Conservation (phyloP, 1,140 invertebrate genomes). For the Micrasema longulum region DNA sequence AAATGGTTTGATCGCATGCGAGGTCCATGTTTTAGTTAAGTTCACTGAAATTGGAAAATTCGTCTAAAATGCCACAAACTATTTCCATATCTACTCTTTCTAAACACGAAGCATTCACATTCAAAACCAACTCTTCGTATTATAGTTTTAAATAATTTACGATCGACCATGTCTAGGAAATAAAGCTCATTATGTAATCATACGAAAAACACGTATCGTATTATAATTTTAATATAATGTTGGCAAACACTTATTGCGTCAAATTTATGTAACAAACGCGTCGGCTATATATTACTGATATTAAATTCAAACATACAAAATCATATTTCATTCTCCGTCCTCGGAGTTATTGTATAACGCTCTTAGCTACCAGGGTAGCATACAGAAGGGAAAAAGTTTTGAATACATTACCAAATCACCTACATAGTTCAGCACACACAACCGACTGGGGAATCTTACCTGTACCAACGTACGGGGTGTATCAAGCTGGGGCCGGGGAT, state of each 20-base stretch:
- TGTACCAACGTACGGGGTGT: slow-evolving; percentile 27
- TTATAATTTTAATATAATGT: no score
- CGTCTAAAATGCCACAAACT: slow-evolving; percentile 8
- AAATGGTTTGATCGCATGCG: slow-evolving; percentile 42
- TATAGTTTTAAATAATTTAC: slow-evolving; percentile 9
- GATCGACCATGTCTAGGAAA: slow-evolving; percentile 8
- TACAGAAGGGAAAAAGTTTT: slow-evolving; percentile 50
- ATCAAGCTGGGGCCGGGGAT: slow-evolving; percentile 21
- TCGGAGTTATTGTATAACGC: slow-evolving; percentile 15
- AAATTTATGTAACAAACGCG: slow-evolving; percentile 2
- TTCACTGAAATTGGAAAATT: slow-evolving; percentile 26
- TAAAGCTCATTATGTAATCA: slow-evolving; percentile 4
- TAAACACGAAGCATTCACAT: slow-evolving; percentile 26
- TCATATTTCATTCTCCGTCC: slow-evolving; percentile 16
- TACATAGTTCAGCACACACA: slow-evolving; percentile 34
- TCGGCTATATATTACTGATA: slow-evolving; percentile 17
- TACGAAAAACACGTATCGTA: neutral
- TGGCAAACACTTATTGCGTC: neutral
- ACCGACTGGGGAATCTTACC: slow-evolving; percentile 40
- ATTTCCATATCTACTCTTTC: slow-evolving; percentile 14
- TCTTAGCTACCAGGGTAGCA: slow-evolving; percentile 37
- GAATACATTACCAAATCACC: slow-evolving; percentile 53
- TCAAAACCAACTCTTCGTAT: slow-evolving; percentile 10
- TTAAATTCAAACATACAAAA: slow-evolving; percentile 9
- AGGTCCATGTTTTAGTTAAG: slow-evolving; percentile 21